Evolutionary conservation across 2,113 vertebrate species (phyloP).

Genomic region (Aptenodytes forsteri): DNA sequence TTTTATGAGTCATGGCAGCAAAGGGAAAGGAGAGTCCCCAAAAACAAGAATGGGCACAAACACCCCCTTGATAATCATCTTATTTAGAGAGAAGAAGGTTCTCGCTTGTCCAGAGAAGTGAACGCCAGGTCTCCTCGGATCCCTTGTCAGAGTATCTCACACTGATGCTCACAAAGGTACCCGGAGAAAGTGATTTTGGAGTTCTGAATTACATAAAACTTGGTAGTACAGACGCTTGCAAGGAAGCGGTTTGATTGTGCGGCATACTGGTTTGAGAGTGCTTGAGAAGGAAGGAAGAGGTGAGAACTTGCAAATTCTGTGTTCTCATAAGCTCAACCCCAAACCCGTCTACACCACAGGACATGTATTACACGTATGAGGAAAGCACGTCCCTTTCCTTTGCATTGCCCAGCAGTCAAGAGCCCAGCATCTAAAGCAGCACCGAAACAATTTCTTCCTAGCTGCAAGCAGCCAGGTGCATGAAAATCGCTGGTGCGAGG

Average conservation of each 20-base stretch:
- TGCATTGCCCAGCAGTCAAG: background rate
- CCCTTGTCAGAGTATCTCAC: background rate
- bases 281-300: constrained; percentile 43
- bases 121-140: background rate
- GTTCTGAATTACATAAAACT: background rate
- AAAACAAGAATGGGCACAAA: constrained; percentile 32
- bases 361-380: background rate
- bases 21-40: constrained; percentile 20
- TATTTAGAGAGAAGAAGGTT: background rate
- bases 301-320: constrained; percentile 1
- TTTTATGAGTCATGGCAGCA: constrained; percentile 48
- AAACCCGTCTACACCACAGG: background rate
- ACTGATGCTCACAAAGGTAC: background rate
- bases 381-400: background rate
- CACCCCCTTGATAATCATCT: constrained; percentile 7
- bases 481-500: background rate
- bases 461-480: background rate
- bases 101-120: background rate
- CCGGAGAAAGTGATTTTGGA: background rate
- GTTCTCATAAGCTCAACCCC: background rate
- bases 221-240: background rate
- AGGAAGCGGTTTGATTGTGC: background rate
- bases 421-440: background rate
- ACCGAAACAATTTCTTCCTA: background rate
- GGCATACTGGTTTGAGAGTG: background rate